Percentiles rank a stretch among this genome's conserved stretches.
Evolutionary conservation across 2,888 invertebrate genomes (phyloP).

Genomic region (Piscicola geometra): DNA sequence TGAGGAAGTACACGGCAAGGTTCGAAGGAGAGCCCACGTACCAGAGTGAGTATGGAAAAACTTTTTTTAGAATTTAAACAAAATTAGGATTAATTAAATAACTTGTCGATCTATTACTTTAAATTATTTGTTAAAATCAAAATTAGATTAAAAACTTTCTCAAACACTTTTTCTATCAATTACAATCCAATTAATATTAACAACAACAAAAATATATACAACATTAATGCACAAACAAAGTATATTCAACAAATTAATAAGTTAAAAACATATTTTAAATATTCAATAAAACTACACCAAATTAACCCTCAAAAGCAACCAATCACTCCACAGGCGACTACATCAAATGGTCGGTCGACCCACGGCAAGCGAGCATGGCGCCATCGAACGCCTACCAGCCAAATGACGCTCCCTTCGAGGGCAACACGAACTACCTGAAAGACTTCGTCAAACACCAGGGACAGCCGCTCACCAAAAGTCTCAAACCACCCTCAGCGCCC

Average conservation of each 20-base stretch:
- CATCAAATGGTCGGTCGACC: conserved; percentile 45
- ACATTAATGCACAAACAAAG: too few species aligned
- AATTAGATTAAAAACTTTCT: neutral
- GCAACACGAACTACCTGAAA: conserved; percentile 51
- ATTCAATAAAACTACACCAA: too few species aligned
- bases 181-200: too few species aligned
- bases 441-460: conserved; percentile 50
- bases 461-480: conserved; percentile 31
- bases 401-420: conserved; percentile 51
- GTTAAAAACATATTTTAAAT: too few species aligned
- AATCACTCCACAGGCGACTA: too few species aligned
- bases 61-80: too few species aligned
- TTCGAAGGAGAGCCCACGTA: conserved; percentile 56
- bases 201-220: too few species aligned
- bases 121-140: conserved; percentile 1
- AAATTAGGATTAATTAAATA: neutral
- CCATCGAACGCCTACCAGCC: conserved; percentile 43
- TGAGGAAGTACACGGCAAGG: conserved; percentile 47
- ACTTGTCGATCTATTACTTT: neutral
- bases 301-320: too few species aligned
- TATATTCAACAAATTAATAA: too few species aligned
- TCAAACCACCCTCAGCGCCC: conserved; percentile 30
- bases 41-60: conserved; percentile 48
- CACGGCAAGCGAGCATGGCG: conserved; percentile 42
- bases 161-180: neutral